A percentile compares a stretch with the other conserved stretches of the same genome.
Evolutionary conservation across 2,797 vertebrate species (phyloP).

Genomic region (Karalla daura): DNA sequence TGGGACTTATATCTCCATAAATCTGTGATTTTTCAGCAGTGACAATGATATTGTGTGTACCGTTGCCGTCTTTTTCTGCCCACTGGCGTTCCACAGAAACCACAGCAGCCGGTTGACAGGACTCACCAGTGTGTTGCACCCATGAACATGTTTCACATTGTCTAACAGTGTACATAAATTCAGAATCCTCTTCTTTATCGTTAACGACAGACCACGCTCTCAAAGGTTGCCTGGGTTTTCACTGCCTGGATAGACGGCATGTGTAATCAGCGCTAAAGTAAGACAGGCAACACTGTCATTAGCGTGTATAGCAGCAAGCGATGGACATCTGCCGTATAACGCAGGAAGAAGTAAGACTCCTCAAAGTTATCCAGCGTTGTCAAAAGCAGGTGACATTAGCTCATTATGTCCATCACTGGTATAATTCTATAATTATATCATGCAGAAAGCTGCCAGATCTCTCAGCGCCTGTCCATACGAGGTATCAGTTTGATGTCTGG

Average conservation of each 20-base stretch:
- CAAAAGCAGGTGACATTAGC: slow-evolving; percentile 30
- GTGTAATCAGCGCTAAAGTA: neutral
- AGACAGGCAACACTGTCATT: neutral
- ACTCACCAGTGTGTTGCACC: no score
- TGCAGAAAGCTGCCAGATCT: slow-evolving; percentile 52
- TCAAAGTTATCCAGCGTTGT: slow-evolving; percentile 17
- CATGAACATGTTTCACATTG: no score
- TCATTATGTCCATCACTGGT: slow-evolving; percentile 42
- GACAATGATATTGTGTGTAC: neutral
- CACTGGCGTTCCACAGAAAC: neutral
- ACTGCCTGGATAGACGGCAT: neutral
- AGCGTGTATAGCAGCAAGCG: neutral
- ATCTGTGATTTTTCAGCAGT: slow-evolving; percentile 2
- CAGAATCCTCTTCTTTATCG: neutral
- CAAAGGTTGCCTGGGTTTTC: neutral
- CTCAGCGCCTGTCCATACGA: slow-evolving; percentile 33
- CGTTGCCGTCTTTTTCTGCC: neutral
- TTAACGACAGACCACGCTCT: neutral
- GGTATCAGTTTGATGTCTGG: slow-evolving; percentile 52
- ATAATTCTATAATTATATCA: slow-evolving; percentile 49
- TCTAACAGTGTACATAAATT: neutral
- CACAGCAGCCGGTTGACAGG: neutral
- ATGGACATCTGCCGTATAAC: neutral
- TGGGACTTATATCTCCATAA: neutral
- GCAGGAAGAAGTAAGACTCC: neutral